Conservation (phyloP, 92 coral and sea anemone genomes). For the Pocillopora grandis region DNA sequence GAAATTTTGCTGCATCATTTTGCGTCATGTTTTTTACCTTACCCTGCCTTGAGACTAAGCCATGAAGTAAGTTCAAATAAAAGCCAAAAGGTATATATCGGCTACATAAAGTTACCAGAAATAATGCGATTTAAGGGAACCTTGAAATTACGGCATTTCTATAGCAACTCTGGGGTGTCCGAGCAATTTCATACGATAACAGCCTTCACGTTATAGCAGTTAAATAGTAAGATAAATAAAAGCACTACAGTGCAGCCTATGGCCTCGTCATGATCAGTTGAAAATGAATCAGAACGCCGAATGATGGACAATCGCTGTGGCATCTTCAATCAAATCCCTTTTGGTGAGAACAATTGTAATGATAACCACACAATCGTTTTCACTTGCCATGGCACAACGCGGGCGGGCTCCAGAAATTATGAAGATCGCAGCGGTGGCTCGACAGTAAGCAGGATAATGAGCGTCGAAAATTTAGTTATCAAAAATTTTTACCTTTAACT, state of each 20-base stretch:
- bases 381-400: neutral
- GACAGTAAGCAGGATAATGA: conserved; percentile 1
- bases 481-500: neutral
- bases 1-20: neutral
- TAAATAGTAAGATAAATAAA: conserved; percentile 14
- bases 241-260: neutral
- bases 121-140: neutral
- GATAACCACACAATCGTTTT: neutral
- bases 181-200: conserved; percentile 22
- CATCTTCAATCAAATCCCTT: neutral
- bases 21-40: neutral
- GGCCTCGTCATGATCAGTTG: neutral
- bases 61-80: neutral
- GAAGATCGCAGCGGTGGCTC: neutral
- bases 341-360: conserved; percentile 1
- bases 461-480: neutral
- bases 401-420: neutral
- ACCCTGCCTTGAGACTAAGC: no score
- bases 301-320: neutral
- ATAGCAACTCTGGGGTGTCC: conserved; percentile 23
- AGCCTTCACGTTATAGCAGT: conserved; percentile 6
- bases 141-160: conserved; percentile 2
- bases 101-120: neutral
- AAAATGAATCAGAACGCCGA: neutral
- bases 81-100: conserved; percentile 1